These are phyloP conservation scores for Mantis religiosa DNA, from an alignment of 2,888 invertebrate species.

Conservation along the genomic window DNA sequence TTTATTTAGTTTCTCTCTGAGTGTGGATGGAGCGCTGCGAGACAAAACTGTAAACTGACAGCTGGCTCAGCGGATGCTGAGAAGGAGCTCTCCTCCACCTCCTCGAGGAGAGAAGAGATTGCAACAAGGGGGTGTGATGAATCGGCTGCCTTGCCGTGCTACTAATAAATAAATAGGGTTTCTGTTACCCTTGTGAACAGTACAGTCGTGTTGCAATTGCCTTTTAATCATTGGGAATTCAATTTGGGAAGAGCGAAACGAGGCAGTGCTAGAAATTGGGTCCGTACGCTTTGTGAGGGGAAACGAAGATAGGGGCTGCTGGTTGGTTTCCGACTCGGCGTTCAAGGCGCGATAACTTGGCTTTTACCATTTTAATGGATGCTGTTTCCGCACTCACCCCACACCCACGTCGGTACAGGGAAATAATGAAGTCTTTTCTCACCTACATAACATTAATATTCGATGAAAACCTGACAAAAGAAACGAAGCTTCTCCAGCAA, in stretches of 20 bases:
- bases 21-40: too few species aligned
- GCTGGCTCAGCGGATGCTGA: too few species aligned
- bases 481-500: too few species aligned
- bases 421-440: background rate
- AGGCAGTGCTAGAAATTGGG: background rate
- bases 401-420: background rate
- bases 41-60: too few species aligned
- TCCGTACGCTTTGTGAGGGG: background rate
- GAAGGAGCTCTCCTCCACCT: too few species aligned
- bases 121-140: background rate
- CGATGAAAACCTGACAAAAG: too few species aligned
- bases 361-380: background rate
- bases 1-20: too few species aligned
- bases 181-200: background rate
- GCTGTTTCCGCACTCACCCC: background rate
- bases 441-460: too few species aligned
- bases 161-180: slow-evolving; percentile 26
- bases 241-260: slow-evolving; percentile 14
- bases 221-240: slow-evolving; percentile 29
- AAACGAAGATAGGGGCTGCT: background rate
- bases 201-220: slow-evolving; percentile 23
- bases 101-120: background rate
- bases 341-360: background rate
- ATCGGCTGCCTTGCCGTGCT: slow-evolving; percentile 5
- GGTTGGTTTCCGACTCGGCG: background rate